phyloP scores from a whole-genome alignment of 2,113 vertebrate species.

The Chlorodrepanis virens region DNA sequence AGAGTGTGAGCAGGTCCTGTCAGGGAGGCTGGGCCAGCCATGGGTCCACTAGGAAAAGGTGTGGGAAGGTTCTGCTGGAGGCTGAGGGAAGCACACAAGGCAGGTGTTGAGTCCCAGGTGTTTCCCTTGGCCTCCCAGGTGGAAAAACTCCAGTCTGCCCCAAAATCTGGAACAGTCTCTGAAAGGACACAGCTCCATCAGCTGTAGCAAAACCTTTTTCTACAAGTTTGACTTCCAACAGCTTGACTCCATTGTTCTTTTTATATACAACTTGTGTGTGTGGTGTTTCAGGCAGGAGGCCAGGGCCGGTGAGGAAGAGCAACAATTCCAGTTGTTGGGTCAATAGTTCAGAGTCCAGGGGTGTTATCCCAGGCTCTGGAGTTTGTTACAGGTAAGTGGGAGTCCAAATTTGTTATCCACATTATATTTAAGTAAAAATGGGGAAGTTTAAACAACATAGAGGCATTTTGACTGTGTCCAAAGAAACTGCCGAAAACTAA shows the following conservation, averaged over 20 bases:
- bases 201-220: conserved; percentile 14
- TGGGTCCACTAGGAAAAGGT: background rate
- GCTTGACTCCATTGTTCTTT: conserved; percentile 37
- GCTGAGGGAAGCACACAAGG: background rate
- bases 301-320: background rate
- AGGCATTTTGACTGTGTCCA: background rate
- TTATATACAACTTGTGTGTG: background rate
- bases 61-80: background rate
- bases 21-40: background rate
- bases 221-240: background rate
- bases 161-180: background rate
- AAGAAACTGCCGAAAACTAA: conserved; percentile 50
- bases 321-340: background rate
- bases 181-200: background rate
- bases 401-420: background rate
- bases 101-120: background rate
- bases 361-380: background rate
- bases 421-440: background rate
- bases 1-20: background rate
- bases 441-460: background rate
- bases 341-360: background rate
- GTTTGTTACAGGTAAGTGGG: background rate
- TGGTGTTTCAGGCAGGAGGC: conserved; percentile 1
- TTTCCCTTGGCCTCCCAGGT: background rate
- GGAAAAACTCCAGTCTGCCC: background rate